These are phyloP conservation scores for Anableps anableps DNA, from an alignment of 2,797 vertebrate genomes.

Conservation along the genomic window DNA sequence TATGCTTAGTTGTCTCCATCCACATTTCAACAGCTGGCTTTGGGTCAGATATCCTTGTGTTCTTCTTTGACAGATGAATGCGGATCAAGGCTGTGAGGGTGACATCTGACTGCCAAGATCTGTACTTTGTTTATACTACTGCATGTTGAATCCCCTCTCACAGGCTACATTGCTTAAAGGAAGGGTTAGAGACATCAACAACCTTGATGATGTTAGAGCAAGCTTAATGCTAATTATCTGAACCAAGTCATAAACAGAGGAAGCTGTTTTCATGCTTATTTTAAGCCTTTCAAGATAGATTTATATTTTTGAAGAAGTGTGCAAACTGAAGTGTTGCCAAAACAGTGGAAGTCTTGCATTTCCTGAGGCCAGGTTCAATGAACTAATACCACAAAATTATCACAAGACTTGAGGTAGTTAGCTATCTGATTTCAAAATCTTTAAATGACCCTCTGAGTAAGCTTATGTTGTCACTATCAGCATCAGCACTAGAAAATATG, in stretches of 20 bases:
- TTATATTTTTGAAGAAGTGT: background rate
- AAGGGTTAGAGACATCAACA: background rate
- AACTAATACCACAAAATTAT: background rate
- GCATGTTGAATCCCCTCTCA: background rate
- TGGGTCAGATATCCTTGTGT: background rate
- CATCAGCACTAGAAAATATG: background rate
- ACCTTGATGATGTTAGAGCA: background rate
- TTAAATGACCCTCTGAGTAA: background rate
- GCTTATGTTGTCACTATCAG: background rate
- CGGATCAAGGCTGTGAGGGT: background rate
- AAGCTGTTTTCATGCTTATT: background rate
- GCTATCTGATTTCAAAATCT: background rate
- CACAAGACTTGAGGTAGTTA: background rate
- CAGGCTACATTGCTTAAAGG: background rate
- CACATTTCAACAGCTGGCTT: slow-evolving; percentile 13
- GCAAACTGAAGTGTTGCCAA: background rate
- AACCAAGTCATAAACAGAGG: background rate
- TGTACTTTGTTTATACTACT: background rate
- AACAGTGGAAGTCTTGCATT: background rate
- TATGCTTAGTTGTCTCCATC: background rate
- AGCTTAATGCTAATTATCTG: background rate
- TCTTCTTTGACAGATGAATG: background rate
- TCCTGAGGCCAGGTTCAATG: background rate
- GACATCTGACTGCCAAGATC: background rate
- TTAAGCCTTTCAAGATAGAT: background rate